phyloP scores from a whole-genome alignment of 2,113 vertebrate genomes.

The Hypomesus transpacificus region DNA sequence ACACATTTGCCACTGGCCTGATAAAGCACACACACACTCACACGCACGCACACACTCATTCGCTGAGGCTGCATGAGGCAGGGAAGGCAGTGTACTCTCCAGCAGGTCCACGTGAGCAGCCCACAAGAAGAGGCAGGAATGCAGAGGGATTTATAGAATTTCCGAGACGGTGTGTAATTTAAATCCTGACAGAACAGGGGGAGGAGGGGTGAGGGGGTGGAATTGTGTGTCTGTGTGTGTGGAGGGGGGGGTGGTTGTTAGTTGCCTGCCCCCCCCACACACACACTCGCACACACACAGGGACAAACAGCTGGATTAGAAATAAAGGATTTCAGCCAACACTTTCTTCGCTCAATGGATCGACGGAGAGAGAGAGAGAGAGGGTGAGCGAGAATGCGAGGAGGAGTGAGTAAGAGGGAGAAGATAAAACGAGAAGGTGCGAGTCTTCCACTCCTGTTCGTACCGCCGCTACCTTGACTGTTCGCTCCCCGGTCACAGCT shows the following conservation, averaged over 20 bases:
- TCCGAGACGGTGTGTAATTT: constrained; percentile 16
- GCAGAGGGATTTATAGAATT: not conserved
- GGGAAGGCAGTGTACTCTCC: not conserved
- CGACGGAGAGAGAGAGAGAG: not conserved
- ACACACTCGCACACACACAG: not conserved
- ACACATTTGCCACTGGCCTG: not conserved
- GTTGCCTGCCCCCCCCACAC: not conserved
- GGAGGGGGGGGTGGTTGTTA: not conserved
- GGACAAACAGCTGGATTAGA: constrained; percentile 5
- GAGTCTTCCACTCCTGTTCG: not conserved
- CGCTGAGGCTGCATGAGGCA: not conserved
- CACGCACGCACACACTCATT: not conserved
- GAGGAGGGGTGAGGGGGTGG: not conserved
- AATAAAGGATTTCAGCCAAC: constrained; percentile 7
- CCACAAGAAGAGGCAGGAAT: not conserved
- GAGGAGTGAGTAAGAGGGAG: not conserved
- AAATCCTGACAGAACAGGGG: constrained; percentile 2
- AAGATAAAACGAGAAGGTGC: not conserved
- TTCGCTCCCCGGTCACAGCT: not conserved
- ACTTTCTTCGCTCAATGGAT: constrained; percentile 1
- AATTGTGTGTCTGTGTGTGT: not conserved
- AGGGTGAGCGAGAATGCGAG: too few species aligned
- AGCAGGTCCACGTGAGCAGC: constrained; percentile 2
- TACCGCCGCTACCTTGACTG: too few species aligned
- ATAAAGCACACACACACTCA: constrained; percentile 4